phyloP scores from a whole-genome alignment of 2,797 vertebrate species.

The Taeniopygia guttata region DNA sequence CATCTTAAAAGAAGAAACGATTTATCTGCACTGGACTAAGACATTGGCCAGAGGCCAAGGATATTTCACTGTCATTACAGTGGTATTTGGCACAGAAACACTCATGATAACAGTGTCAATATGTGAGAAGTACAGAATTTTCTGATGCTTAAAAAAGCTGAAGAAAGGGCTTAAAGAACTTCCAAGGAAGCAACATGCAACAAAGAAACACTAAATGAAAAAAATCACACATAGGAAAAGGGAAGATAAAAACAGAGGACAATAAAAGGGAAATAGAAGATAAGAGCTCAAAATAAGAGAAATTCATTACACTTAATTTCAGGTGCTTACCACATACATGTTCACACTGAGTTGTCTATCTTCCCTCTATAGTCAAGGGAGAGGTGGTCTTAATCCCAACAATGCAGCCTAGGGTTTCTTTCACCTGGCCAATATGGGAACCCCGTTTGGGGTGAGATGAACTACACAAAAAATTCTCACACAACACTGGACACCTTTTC shows the following conservation, averaged over 20 bases:
- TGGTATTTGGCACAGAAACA: neutral
- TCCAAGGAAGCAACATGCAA: neutral
- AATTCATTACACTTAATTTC: neutral
- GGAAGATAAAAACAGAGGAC: neutral
- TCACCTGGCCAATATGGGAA: fast-evolving
- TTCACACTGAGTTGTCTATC: neutral
- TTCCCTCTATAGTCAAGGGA: neutral
- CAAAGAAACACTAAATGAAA: neutral
- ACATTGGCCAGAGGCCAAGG: neutral
- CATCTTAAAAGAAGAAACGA: neutral
- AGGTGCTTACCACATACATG: fast-evolving
- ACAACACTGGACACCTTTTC: too few species aligned
- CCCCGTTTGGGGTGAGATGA: neutral
- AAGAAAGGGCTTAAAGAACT: neutral
- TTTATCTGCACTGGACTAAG: neutral
- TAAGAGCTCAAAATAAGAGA: neutral
- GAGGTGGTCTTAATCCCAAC: neutral
- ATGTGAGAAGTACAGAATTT: neutral
- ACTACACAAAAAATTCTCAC: neutral
- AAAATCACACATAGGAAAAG: neutral
- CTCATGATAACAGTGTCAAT: neutral
- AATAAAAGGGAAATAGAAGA: neutral
- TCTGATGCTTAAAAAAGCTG: neutral
- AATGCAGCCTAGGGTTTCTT: neutral
- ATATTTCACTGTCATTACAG: neutral